Percentiles rank a stretch among this genome's conserved stretches.
These are phyloP conservation scores for Coenonympha glycerion DNA, from an alignment of 2,888 invertebrate genomes.

Conservation along the genomic window DNA sequence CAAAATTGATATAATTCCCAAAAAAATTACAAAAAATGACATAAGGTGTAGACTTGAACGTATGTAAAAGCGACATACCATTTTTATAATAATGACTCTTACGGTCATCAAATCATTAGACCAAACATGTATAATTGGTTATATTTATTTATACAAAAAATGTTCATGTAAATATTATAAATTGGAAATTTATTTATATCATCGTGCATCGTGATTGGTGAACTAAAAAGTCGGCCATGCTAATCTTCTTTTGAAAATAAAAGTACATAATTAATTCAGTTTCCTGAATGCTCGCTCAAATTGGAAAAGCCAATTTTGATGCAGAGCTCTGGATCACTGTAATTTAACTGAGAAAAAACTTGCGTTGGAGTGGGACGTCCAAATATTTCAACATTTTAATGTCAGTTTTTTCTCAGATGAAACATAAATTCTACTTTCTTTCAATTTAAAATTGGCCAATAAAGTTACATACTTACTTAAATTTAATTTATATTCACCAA, in stretches of 20 bases:
- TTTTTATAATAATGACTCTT: background rate
- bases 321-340: background rate
- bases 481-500: no score
- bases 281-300: background rate
- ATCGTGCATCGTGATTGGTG: background rate
- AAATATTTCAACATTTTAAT: conserved; percentile 2
- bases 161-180: conserved; percentile 19
- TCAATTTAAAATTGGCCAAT: background rate
- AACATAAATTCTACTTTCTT: background rate
- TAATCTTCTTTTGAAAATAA: background rate
- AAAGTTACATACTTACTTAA: background rate
- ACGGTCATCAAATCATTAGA: conserved; percentile 9
- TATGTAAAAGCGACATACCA: background rate
- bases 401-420: conserved; percentile 3
- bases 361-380: conserved; percentile 7
- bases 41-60: background rate
- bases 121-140: conserved; percentile 19
- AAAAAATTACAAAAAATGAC: no score
- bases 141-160: conserved; percentile 18
- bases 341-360: background rate
- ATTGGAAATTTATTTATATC: conserved; percentile 13
- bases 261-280: background rate
- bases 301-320: conserved; percentile 1
- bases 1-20: no score
- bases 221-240: background rate